These are phyloP conservation scores for Bombyx mandarina DNA, from an alignment of 1,140 invertebrate genomes.

Conservation along the genomic window DNA sequence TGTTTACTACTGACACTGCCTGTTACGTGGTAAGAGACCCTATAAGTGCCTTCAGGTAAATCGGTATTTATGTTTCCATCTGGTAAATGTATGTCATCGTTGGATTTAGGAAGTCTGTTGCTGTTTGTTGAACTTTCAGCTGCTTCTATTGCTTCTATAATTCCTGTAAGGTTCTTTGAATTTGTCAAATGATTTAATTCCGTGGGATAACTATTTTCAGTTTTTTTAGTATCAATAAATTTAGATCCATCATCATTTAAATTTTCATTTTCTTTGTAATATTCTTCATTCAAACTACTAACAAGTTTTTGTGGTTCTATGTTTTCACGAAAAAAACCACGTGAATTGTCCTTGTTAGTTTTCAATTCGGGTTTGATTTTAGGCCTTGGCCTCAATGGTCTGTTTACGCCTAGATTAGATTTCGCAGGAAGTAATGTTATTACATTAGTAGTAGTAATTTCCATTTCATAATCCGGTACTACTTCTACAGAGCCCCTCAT, in stretches of 20 bases:
- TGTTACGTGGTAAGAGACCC: slow-evolving; percentile 60
- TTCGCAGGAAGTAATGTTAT: slow-evolving; percentile 75
- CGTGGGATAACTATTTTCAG: slow-evolving; percentile 2
- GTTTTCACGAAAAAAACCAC: slow-evolving; percentile 38
- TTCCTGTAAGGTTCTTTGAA: slow-evolving; percentile 15
- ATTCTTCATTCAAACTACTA: slow-evolving; percentile 27
- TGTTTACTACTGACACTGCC: slow-evolving; percentile 64
- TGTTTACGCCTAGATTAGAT: slow-evolving; percentile 73
- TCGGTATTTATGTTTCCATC: slow-evolving; percentile 16
- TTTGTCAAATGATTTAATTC: background rate
- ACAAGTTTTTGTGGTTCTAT: slow-evolving; percentile 39
- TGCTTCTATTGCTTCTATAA: slow-evolving; percentile 16
- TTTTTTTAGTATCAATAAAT: slow-evolving; percentile 1
- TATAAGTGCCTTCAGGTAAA: slow-evolving; percentile 59
- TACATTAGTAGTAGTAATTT: slow-evolving; percentile 51
- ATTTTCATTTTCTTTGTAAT: slow-evolving; percentile 22
- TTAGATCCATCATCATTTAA: slow-evolving; percentile 24
- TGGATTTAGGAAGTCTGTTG: slow-evolving; percentile 54
- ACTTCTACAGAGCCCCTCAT: slow-evolving; percentile 55
- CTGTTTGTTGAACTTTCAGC: slow-evolving; percentile 21
- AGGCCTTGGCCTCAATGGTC: slow-evolving; percentile 70
- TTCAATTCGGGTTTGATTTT: slow-evolving; percentile 37
- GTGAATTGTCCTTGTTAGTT: slow-evolving; percentile 29
- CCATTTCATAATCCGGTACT: slow-evolving; percentile 52
- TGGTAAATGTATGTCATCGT: slow-evolving; percentile 37